Evolutionary conservation across 2,113 vertebrate genomes (phyloP).

Genomic region (Clarias magur): DNA sequence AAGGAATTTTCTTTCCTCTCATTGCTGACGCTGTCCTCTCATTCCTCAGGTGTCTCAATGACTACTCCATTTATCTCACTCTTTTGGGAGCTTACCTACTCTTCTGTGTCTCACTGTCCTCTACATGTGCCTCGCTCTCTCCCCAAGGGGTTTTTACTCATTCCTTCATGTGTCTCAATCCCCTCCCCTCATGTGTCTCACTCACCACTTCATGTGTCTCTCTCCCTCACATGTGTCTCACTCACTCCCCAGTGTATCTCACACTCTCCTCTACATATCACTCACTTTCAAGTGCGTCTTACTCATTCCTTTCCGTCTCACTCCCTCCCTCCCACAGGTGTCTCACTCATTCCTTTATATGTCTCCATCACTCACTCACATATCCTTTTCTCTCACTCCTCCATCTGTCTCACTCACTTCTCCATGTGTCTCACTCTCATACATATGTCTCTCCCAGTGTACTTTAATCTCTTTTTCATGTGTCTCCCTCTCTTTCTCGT

Average conservation of each 20-base stretch:
- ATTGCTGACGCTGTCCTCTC: neutral
- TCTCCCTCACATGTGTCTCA: neutral
- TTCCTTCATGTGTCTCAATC: neutral
- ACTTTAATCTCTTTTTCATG: neutral
- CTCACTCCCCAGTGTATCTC: neutral
- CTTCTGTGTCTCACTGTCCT: neutral
- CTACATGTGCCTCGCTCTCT: neutral
- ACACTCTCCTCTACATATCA: no score
- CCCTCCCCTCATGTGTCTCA: neutral
- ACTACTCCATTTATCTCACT: neutral
- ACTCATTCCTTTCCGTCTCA: neutral
- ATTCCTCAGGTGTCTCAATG: neutral
- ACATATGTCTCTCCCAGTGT: neutral
- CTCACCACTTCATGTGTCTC: neutral
- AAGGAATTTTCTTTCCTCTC: constrained; percentile 59
- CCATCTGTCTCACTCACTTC: neutral
- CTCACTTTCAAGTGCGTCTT: neutral
- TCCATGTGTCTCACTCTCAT: neutral
- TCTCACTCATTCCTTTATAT: neutral
- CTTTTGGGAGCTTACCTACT: neutral
- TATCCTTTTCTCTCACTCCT: neutral
- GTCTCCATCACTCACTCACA: neutral
- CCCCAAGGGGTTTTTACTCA: neutral
- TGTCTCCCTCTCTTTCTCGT: neutral
- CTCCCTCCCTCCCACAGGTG: neutral